Percentiles rank a stretch among this genome's conserved stretches.
Evolutionary conservation across 2,113 vertebrate genomes (phyloP).

Genomic region (Cardinalis cardinalis): DNA sequence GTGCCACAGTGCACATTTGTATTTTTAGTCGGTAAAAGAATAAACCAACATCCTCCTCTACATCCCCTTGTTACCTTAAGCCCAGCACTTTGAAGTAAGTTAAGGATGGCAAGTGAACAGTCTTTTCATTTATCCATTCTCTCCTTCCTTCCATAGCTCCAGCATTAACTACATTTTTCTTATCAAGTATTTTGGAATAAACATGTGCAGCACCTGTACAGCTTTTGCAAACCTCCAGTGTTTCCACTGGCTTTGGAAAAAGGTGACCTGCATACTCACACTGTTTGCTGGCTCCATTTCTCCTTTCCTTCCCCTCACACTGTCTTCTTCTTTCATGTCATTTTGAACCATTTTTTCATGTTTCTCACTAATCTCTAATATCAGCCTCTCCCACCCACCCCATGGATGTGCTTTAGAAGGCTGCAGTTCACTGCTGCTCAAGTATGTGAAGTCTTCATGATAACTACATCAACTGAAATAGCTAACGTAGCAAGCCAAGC

Average conservation of each 20-base stretch:
- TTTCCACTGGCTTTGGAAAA: background rate
- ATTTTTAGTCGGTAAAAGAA: background rate
- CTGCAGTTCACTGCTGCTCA: background rate
- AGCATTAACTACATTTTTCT: background rate
- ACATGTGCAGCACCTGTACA: background rate
- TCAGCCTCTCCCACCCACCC: background rate
- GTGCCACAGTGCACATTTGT: background rate
- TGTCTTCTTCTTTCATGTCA: background rate
- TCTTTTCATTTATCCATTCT: background rate
- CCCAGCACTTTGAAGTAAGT: background rate
- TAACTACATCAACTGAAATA: constrained; percentile 18
- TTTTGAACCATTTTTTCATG: background rate
- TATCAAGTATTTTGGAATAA: background rate
- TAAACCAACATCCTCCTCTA: background rate
- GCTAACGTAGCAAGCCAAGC: background rate
- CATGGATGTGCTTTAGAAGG: background rate
- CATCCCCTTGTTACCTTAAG: background rate
- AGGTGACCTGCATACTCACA: background rate
- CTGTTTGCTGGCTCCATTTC: background rate
- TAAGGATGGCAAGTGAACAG: background rate
- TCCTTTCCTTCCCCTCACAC: background rate
- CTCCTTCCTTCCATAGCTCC: background rate
- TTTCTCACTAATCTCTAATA: background rate
- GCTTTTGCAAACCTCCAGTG: background rate
- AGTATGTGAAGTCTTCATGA: background rate